Base-by-base conservation (phyloP, 2,888 invertebrate species). In the Epinotia ramella region DNA sequence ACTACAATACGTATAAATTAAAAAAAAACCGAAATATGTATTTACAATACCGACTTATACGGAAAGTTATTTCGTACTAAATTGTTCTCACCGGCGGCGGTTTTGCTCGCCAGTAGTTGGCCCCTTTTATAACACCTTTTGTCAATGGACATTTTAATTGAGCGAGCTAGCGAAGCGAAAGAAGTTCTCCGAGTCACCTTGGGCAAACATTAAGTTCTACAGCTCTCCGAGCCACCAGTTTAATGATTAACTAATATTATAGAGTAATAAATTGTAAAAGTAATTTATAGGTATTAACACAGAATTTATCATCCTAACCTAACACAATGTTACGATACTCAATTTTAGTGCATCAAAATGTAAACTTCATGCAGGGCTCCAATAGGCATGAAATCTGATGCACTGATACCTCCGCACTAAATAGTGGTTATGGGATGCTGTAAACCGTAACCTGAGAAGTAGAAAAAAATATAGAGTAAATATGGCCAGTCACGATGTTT, bases 401-500 rank as follows among this genome's bases (percentile, higher is more conserved):
- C 70, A 65, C 75, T 60, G 72, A 62, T 53, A 67, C 62, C 60
- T 62, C 57, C 62, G 20, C 63, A 67, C 76, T 76, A 72, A 76
- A 76, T 76, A 72, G 76, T 71, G 75, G 62, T 76, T 76, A 71
- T 76, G 33, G 72, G 66, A 72, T 72, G 76, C 66, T 72, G 71
- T 81, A 82, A 81, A 80, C 80, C 78, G 84, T 83, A 86, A 87
- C 81, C 80, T 77, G 82, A 85, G 79, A 80, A 76, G 73, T 80
- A 83, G 80, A 84, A 86, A 86, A 86, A 84, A 82, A 81, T 78
- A 78, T 79, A 82, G 81, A 80, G 82, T 86, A 87, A 85, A 85
- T 83, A 84, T 83, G 83, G 82, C 84, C 77, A 87, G 88, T 89
- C 89, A 89, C 89, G 89, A 88, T 82, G 84, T 82, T 83, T 82